Percentiles rank a stretch among this genome's conserved stretches.
Evolutionary conservation across 2,113 vertebrate species (phyloP).

Genomic region (Melanerpes aurifrons): DNA sequence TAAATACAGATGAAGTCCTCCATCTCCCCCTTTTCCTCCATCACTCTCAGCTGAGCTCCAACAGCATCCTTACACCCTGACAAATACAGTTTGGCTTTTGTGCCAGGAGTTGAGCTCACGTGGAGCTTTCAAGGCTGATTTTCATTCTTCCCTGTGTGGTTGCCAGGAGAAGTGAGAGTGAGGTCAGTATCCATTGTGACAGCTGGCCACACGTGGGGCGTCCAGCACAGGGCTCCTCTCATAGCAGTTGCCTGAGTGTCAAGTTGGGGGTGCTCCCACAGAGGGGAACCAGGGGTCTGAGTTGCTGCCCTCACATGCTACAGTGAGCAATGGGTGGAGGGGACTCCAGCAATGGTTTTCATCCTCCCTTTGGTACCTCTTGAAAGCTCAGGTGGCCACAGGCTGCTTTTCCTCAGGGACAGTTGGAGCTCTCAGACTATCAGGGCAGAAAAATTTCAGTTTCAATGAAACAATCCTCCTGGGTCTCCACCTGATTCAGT

Average conservation of each 20-base stretch:
- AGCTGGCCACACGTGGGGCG: rapidly evolving
- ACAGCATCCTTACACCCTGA: not conserved
- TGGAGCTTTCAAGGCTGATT: not conserved
- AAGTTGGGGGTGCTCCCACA: rapidly evolving
- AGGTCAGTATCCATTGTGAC: not conserved
- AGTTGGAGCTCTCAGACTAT: not conserved
- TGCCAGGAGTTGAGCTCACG: not conserved
- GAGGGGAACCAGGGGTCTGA: not conserved
- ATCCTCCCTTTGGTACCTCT: not conserved
- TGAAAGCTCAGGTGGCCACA: not conserved
- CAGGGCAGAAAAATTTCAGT: not conserved
- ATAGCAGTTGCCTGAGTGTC: rapidly evolving
- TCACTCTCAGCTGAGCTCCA: rapidly evolving
- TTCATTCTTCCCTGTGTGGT: not conserved
- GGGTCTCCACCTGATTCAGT: rapidly evolving
- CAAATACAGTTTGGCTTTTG: not conserved
- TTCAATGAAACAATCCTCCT: not conserved
- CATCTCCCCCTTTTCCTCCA: not conserved
- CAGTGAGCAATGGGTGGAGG: not conserved
- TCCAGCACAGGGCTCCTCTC: not conserved
- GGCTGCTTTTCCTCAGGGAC: not conserved
- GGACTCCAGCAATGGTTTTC: not conserved
- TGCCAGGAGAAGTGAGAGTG: not conserved
- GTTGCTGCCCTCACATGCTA: not conserved
- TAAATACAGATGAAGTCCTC: not conserved